Conservation (phyloP, 2,113 vertebrate genomes). For the Seriola aureovittata region DNA sequence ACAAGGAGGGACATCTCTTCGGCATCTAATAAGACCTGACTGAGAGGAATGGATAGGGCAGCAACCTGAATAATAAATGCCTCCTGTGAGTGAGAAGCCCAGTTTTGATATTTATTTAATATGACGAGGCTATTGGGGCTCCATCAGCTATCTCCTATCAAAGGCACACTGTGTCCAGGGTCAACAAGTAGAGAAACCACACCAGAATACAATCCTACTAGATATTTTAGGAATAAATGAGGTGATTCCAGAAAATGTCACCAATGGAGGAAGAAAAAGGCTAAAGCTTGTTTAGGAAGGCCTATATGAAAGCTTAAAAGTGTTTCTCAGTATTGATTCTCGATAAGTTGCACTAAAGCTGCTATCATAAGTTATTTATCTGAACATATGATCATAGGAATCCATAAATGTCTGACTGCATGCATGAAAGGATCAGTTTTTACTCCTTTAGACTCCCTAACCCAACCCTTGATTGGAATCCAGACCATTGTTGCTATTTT, state of each 20-base stretch:
- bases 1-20: constrained; percentile 52
- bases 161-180: constrained; percentile 6
- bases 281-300: neutral
- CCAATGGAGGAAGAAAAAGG: neutral
- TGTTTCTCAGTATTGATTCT: constrained; percentile 1
- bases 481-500: neutral
- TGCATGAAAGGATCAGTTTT: neutral
- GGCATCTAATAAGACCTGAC: constrained; percentile 53
- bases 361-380: constrained; percentile 13
- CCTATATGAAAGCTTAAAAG: neutral
- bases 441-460: too few species aligned
- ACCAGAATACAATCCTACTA: neutral
- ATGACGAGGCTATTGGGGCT: constrained; percentile 42
- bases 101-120: constrained; percentile 57
- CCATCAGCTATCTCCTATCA: constrained; percentile 32
- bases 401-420: neutral
- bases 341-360: neutral
- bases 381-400: neutral
- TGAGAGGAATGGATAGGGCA: constrained; percentile 42
- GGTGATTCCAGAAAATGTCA: neutral
- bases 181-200: constrained; percentile 31
- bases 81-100: constrained; percentile 28
- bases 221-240: constrained; percentile 17
- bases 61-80: constrained; percentile 68
- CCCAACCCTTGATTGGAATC: neutral